These are phyloP conservation scores for Gonioctena quinquepunctata DNA, from an alignment of 1,140 invertebrate genomes.

Conservation along the genomic window DNA sequence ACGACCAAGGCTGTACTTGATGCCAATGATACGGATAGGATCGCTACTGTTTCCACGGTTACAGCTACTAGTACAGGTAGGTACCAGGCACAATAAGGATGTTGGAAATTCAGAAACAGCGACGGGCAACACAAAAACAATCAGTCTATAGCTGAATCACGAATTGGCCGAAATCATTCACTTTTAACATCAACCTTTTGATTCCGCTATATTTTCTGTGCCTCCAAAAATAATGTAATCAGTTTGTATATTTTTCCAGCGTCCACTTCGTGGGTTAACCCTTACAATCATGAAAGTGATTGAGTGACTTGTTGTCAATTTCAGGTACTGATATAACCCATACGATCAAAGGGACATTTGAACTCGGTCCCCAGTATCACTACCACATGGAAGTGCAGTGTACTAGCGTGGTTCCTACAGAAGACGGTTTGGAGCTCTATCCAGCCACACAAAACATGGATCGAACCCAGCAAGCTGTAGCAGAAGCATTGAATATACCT, in stretches of 20 bases:
- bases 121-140: not conserved
- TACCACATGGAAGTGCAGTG: slow-evolving; percentile 68
- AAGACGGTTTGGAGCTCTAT: slow-evolving; percentile 68
- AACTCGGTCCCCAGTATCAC: slow-evolving; percentile 61
- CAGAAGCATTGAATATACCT: slow-evolving; percentile 61
- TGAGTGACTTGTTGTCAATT: not conserved
- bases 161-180: not conserved
- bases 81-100: too few species aligned
- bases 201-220: too few species aligned
- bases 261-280: not conserved
- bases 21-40: slow-evolving; percentile 25
- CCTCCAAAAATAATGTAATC: too few species aligned
- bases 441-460: slow-evolving; percentile 70
- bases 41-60: slow-evolving; percentile 2
- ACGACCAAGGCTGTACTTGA: slow-evolving; percentile 62
- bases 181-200: too few species aligned
- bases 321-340: slow-evolving; percentile 40
- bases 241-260: not conserved
- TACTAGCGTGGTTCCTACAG: slow-evolving; percentile 65
- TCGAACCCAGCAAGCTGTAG: slow-evolving; percentile 62
- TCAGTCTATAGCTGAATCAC: not conserved
- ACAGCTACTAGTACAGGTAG: too few species aligned
- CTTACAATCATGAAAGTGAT: not conserved
- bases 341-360: slow-evolving; percentile 57
- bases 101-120: too few species aligned